Conservation (phyloP, 2,113 vertebrate genomes). For the Actenoides hombroni region DNA sequence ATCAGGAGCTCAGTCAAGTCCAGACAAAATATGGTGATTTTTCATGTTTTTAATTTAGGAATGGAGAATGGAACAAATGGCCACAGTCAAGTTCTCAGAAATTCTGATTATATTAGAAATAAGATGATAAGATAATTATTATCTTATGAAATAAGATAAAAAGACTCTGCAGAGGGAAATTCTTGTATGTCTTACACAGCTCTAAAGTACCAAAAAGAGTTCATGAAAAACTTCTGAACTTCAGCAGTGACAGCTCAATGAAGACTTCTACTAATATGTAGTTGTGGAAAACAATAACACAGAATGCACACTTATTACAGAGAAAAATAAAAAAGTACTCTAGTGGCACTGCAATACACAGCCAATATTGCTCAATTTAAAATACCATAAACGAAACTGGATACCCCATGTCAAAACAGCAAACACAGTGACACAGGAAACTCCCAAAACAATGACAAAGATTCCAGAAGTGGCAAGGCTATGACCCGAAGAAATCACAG, state of each 20-base stretch:
- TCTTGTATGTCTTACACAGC: neutral
- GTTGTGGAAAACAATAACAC: neutral
- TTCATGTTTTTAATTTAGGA: neutral
- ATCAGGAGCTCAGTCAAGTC: neutral
- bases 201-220: neutral
- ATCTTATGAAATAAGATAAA: neutral
- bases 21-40: neutral
- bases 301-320: neutral
- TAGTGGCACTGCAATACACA: neutral
- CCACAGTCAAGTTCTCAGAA: neutral
- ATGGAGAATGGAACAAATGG: neutral
- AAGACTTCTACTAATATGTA: neutral
- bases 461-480: too few species aligned
- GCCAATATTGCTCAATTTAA: neutral
- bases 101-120: neutral
- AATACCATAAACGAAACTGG: neutral
- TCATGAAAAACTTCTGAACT: neutral
- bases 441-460: neutral
- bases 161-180: neutral
- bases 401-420: neutral
- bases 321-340: neutral
- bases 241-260: neutral
- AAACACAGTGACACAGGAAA: neutral
- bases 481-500: too few species aligned
- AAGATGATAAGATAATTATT: neutral